Conservation (phyloP, 2,888 invertebrate species). For the Ornithoptera alexandrae region DNA sequence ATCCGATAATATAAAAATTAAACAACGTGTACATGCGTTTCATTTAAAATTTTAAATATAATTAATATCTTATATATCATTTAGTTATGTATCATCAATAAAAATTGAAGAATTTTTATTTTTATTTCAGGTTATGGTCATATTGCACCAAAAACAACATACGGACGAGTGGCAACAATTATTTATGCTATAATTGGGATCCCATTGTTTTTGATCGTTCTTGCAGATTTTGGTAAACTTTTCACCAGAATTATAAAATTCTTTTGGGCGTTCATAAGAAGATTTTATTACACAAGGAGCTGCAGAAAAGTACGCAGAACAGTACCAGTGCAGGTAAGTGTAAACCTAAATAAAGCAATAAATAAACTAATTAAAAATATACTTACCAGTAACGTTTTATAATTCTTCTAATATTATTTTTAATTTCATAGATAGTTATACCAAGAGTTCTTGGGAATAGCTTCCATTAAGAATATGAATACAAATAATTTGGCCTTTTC, state of each 20-base stretch:
- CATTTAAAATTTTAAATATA: not conserved
- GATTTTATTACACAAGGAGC: conserved; percentile 92
- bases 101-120: conserved; percentile 1
- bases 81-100: not conserved
- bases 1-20: not conserved
- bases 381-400: too few relatives aligned
- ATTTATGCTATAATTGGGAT: conserved; percentile 97
- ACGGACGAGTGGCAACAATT: conserved; percentile 93
- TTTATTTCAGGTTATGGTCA: conserved; percentile 94
- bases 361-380: too few relatives aligned
- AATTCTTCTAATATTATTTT: too few relatives aligned
- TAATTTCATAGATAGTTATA: too few relatives aligned
- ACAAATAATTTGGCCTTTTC: too few relatives aligned
- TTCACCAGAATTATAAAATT: conserved; percentile 95
- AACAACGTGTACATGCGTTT: conserved; percentile 1
- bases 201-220: conserved; percentile 94
- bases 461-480: too few relatives aligned
- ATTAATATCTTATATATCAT: not conserved
- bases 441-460: too few relatives aligned
- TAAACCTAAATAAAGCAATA: not conserved
- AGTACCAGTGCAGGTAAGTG: conserved; percentile 84
- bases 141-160: conserved; percentile 93
- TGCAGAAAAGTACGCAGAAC: conserved; percentile 88
- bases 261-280: conserved; percentile 91
- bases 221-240: conserved; percentile 96